phyloP scores from a whole-genome alignment of 2,888 invertebrate species.

The Nephrotoma appendiculata region DNA sequence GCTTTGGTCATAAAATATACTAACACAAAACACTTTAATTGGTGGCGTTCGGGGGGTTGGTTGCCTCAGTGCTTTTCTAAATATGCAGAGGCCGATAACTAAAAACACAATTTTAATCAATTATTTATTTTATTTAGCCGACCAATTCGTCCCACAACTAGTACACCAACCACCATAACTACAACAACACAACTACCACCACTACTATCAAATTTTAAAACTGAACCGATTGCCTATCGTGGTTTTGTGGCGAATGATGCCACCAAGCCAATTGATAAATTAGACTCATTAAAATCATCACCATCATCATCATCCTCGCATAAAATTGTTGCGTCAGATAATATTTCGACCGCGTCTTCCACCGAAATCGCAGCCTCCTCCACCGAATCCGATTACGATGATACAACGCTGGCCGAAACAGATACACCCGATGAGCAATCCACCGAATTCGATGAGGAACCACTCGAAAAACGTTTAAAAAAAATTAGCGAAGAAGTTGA shows the following conservation, averaged over 20 bases:
- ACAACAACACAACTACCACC: constrained; percentile 19
- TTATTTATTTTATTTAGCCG: constrained; percentile 19
- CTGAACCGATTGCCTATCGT: not conserved
- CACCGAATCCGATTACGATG: not conserved
- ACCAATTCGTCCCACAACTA: constrained; percentile 19
- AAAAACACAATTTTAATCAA: constrained; percentile 7
- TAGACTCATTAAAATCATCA: constrained; percentile 2
- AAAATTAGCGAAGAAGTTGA: constrained; percentile 30
- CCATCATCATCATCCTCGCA: not conserved
- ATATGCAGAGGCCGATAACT: not conserved
- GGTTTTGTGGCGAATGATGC: not conserved
- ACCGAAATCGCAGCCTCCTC: not conserved
- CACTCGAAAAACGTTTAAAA: constrained; percentile 19
- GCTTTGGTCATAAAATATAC: not conserved
- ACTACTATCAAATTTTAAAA: constrained; percentile 9
- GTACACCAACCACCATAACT: constrained; percentile 13
- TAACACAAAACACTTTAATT: constrained; percentile 1
- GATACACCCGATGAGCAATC: constrained; percentile 1
- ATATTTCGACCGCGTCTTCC: constrained; percentile 13
- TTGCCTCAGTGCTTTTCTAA: not conserved
- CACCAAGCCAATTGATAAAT: not conserved
- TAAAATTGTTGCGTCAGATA: not conserved
- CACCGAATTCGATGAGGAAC: constrained; percentile 3
- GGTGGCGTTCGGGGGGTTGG: constrained; percentile 3
- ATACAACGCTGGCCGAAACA: constrained; percentile 12